These are phyloP conservation scores for Candoia aspera DNA, from an alignment of 2,113 vertebrate species.

Conservation along the genomic window DNA sequence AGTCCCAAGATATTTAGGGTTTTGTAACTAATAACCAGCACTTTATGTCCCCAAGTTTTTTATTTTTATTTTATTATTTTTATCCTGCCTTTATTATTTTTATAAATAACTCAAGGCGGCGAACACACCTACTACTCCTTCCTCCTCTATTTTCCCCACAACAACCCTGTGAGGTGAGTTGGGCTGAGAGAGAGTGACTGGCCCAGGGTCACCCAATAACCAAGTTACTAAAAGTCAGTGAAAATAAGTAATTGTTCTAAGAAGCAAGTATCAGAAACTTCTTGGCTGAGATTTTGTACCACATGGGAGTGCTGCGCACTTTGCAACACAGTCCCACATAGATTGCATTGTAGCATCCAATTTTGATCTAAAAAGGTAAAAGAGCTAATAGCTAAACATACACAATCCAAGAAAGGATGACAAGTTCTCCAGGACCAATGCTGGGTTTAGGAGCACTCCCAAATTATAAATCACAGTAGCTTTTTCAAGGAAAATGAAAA, in stretches of 20 bases:
- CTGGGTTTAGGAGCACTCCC: background rate
- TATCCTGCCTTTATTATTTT: too few species aligned
- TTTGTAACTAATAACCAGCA: background rate
- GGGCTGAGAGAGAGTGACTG: too few species aligned
- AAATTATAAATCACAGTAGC: background rate
- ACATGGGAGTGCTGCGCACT: background rate
- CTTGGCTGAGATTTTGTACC: background rate
- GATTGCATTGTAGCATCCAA: background rate
- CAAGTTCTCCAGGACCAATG: background rate
- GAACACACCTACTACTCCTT: too few species aligned
- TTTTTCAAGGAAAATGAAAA: background rate
- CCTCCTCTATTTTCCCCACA: too few species aligned
- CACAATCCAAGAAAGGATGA: background rate
- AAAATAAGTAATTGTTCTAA: background rate
- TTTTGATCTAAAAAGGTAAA: background rate
- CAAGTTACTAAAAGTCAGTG: background rate
- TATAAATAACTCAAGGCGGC: too few species aligned
- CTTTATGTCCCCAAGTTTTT: background rate
- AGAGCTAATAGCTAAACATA: background rate
- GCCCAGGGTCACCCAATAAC: too few species aligned
- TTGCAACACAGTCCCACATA: background rate
- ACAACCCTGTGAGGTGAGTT: too few species aligned
- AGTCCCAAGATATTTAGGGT: background rate
- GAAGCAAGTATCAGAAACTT: background rate
- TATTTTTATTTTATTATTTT: too few species aligned